Base-by-base conservation (phyloP, 2,888 invertebrate genomes). In the Synanthedon andrenaeformis region DNA sequence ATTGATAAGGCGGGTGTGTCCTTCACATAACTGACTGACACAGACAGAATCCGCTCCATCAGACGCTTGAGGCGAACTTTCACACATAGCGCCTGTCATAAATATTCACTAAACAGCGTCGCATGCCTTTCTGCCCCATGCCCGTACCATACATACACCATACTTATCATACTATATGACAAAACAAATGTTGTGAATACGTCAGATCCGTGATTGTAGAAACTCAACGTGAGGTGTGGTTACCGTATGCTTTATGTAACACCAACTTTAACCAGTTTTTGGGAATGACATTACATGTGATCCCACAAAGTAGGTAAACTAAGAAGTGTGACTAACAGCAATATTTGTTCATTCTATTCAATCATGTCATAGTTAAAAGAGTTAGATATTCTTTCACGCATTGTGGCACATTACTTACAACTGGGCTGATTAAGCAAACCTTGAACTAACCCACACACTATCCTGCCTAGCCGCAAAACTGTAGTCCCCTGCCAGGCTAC, bases 51-150 rank as follows among this genome's bases (percentile, higher is more conserved):
- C 35, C 35, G 35, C 10, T 35, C 35, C 10, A 35, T 35, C 49
- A 57, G 56, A 55, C 59, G 62, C 65, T 65, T 55, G 64, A 59
- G 65, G 69, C 70, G 48, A 69, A 77, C 76, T 79, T 79, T 78
- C 78, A 72, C 79, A 67, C 61, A 56, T 42, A 49, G 53, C 55
- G 59, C 62, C 58, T 64, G 67, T 71, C 72, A 75, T 75, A 74
- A 76, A 72, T 76, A 76, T 72, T 70, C 69, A 72, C 70, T 57
- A 54, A 58, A 60, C 64, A 62, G 62, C 63, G 60, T 60, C 61
- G 63, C 57, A 57, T 58, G 62, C 56, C 58, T 58, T 63, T 59
- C 55, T 55, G 55, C 60, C 58, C 59, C 51, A 19, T 51, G 23
- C 35, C 13, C n/a, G 6, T n/a, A 14, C 28, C 51, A 42, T 35